phyloP scores from a whole-genome alignment of 1,140 invertebrate species.

The Fragariocoptes setiger region DNA sequence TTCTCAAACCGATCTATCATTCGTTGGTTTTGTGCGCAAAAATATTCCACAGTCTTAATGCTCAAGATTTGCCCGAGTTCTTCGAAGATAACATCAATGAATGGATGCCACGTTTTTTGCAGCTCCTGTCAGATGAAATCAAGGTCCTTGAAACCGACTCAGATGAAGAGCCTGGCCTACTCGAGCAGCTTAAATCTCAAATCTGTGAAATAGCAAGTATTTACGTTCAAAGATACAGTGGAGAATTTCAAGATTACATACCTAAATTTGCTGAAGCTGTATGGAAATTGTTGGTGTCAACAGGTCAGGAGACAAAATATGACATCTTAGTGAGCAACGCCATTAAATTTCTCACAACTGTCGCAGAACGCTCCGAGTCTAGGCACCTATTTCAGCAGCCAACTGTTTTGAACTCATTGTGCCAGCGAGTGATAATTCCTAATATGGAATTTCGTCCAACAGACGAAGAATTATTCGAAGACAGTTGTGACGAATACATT shows the following conservation, averaged over 20 bases:
- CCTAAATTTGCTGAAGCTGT: slow-evolving; percentile 62
- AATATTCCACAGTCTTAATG: slow-evolving; percentile 85
- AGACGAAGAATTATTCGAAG: slow-evolving; percentile 82
- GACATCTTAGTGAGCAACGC: slow-evolving; percentile 79
- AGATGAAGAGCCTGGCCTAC: slow-evolving; percentile 53
- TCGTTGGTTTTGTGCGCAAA: slow-evolving; percentile 66
- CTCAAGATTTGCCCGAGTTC: slow-evolving; percentile 83
- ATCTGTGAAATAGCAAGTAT: slow-evolving; percentile 76
- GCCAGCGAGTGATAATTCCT: slow-evolving; percentile 86
- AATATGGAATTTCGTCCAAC: slow-evolving; percentile 84
- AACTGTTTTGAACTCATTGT: slow-evolving; percentile 52
- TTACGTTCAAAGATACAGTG: slow-evolving; percentile 88
- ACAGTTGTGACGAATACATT: slow-evolving; percentile 93
- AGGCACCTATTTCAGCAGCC: slow-evolving; percentile 60
- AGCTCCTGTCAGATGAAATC: slow-evolving; percentile 40
- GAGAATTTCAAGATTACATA: slow-evolving; percentile 66
- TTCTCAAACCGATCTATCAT: slow-evolving; percentile 54
- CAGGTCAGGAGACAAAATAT: slow-evolving; percentile 54
- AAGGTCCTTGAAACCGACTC: slow-evolving; percentile 24
- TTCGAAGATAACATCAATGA: slow-evolving; percentile 84
- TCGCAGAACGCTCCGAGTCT: slow-evolving; percentile 61
- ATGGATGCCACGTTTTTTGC: slow-evolving; percentile 73
- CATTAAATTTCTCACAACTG: slow-evolving; percentile 66
- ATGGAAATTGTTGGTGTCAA: slow-evolving; percentile 57
- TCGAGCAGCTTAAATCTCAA: slow-evolving; percentile 70